A percentile compares a stretch with the other conserved stretches of the same genome.
Evolutionary conservation across 2,113 vertebrate species (phyloP).

Genomic region (Nymphicus hollandicus): DNA sequence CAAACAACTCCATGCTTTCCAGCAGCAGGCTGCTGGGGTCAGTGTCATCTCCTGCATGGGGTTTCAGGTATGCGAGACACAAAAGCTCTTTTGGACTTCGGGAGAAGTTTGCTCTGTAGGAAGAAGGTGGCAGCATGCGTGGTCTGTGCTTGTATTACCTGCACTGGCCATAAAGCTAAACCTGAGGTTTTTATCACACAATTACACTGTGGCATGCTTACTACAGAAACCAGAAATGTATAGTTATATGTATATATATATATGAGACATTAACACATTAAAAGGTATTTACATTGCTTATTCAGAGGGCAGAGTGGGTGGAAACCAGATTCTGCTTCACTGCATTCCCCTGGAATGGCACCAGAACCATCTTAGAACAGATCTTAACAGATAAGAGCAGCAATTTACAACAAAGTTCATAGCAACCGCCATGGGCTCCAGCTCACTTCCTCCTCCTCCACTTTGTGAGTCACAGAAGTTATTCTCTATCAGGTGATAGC

Average conservation of each 20-base stretch:
- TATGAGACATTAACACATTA: background rate
- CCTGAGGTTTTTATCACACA: background rate
- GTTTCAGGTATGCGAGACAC: background rate
- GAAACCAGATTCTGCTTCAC: background rate
- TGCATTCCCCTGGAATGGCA: background rate
- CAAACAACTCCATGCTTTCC: background rate
- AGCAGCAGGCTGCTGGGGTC: background rate
- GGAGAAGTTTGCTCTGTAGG: background rate
- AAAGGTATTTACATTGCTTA: background rate
- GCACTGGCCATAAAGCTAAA: background rate
- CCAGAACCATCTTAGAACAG: background rate
- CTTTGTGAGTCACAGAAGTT: background rate
- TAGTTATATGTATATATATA: background rate
- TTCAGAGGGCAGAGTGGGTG: conserved; percentile 17
- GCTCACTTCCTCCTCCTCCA: conserved; percentile 26
- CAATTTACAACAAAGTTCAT: background rate
- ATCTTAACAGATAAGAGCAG: background rate
- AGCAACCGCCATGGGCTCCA: background rate
- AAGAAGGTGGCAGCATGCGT: background rate
- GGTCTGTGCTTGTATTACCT: background rate
- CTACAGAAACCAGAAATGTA: background rate
- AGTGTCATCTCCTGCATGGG: background rate
- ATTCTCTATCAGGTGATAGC: conserved; percentile 1
- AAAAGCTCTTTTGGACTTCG: background rate
- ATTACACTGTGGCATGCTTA: background rate